Percentiles rank a stretch among this genome's conserved stretches.
These are phyloP conservation scores for Phylloscopus trochilus DNA, from an alignment of 2,113 vertebrate genomes.

Conservation along the genomic window DNA sequence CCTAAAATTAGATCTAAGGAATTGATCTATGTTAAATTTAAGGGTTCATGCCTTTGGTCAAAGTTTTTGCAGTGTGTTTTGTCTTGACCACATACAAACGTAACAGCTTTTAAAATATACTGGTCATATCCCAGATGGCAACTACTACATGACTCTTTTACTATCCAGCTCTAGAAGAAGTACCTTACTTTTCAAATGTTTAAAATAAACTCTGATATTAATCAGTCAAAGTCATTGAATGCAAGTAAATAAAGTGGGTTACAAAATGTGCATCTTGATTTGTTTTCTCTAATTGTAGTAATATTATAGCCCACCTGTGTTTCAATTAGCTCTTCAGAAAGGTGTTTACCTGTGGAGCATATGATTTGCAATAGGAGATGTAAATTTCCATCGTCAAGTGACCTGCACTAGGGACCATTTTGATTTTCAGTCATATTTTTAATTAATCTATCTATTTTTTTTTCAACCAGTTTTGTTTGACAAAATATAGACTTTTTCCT, in stretches of 20 bases:
- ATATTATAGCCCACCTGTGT: not conserved
- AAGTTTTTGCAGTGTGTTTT: not conserved
- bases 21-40: not conserved
- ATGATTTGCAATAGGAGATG: not conserved
- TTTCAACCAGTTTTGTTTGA: not conserved
- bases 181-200: not conserved
- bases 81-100: not conserved
- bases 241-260: not conserved
- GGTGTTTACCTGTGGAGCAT: not conserved
- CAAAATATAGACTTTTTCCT: not conserved
- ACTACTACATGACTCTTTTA: not conserved
- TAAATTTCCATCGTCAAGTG: not conserved
- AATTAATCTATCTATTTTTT: not conserved
- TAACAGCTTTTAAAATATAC: not conserved
- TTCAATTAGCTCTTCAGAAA: not conserved
- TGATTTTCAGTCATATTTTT: not conserved
- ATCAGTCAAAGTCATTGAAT: not conserved
- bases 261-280: not conserved
- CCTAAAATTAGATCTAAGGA: not conserved
- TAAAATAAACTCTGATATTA: not conserved
- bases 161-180: not conserved
- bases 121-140: not conserved
- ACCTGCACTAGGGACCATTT: not conserved
- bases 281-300: not conserved
- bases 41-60: not conserved